These are phyloP conservation scores for Myanophis thanlyinensis DNA, from an alignment of 2,113 vertebrate genomes.

Conservation along the genomic window DNA sequence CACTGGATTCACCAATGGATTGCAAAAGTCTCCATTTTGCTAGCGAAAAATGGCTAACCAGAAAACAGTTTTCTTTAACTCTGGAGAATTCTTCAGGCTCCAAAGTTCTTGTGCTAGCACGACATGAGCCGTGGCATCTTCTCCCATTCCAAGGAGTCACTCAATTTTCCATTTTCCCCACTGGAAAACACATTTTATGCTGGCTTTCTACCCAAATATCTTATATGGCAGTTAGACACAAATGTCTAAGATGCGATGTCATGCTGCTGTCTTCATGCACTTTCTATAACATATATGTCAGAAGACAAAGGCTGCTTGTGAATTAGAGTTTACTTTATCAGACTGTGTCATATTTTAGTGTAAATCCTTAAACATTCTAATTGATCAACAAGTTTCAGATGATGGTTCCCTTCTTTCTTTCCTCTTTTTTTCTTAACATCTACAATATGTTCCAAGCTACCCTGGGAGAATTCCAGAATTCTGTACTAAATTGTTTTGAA, in stretches of 20 bases:
- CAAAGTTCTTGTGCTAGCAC: background rate
- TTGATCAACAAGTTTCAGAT: conserved; percentile 69
- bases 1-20: background rate
- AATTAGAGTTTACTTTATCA: conserved; percentile 58
- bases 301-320: conserved; percentile 57
- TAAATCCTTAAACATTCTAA: conserved; percentile 65
- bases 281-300: conserved; percentile 35
- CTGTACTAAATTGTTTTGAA: conserved; percentile 51
- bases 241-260: background rate
- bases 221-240: conserved; percentile 16
- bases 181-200: background rate
- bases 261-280: conserved; percentile 25
- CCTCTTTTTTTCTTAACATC: conserved; percentile 39
- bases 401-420: conserved; percentile 43
- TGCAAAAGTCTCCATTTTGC: background rate
- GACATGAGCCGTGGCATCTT: background rate
- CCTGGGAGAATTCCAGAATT: conserved; percentile 56
- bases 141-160: background rate
- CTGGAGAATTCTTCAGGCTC: background rate
- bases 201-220: conserved; percentile 40
- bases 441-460: conserved; percentile 46
- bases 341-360: conserved; percentile 59
- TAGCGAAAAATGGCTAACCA: background rate
- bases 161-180: background rate
- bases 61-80: background rate